phyloP scores from a whole-genome alignment of 2,888 invertebrate species.

The Meiosimyza platycephala region DNA sequence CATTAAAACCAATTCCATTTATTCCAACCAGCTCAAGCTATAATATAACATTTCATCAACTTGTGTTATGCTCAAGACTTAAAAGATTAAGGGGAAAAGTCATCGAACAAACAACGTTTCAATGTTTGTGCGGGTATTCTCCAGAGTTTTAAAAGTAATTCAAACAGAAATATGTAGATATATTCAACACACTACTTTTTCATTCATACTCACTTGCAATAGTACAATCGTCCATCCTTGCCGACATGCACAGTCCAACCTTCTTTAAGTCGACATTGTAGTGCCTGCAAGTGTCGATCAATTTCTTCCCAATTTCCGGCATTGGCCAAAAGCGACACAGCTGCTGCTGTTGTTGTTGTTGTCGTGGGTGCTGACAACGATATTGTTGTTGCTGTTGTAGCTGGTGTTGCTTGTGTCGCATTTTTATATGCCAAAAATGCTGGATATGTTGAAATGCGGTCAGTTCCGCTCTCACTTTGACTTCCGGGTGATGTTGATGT shows the following conservation, averaged over 20 bases:
- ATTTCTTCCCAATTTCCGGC: conserved; percentile 62
- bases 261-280: conserved; percentile 74
- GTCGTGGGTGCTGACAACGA: conserved; percentile 43
- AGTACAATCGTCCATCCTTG: conserved; percentile 85
- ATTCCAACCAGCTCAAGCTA: too few species aligned
- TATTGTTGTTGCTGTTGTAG: conserved; percentile 38
- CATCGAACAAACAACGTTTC: too few species aligned
- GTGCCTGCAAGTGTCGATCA: conserved; percentile 68
- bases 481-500: conserved; percentile 50
- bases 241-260: conserved; percentile 85
- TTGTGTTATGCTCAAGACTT: too few species aligned
- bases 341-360: conserved; percentile 44
- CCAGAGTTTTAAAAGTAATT: too few species aligned
- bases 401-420: conserved; percentile 2
- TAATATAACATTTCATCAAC: too few species aligned
- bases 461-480: conserved; percentile 54
- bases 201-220: conserved; percentile 83
- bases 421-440: conserved; percentile 22
- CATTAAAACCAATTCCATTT: too few species aligned
- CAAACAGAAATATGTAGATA: too few species aligned
- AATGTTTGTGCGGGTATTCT: too few species aligned
- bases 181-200: too few species aligned
- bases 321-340: conserved; percentile 45
- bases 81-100: too few species aligned
- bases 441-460: conserved; percentile 22